phyloP scores from a whole-genome alignment of 2,888 invertebrate species.

The Amphipoea oculea region DNA sequence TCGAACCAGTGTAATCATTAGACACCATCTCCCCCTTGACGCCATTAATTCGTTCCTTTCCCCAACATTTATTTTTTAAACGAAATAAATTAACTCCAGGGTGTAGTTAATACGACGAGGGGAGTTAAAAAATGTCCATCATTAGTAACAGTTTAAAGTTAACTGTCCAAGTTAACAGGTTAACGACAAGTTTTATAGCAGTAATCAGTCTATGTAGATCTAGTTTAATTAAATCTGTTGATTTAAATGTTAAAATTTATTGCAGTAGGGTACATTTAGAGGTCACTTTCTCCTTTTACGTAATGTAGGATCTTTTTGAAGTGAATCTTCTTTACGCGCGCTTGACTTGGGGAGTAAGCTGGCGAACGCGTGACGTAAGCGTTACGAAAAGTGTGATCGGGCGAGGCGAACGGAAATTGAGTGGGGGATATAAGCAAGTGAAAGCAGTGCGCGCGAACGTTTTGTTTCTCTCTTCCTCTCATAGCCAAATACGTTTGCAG shows the following conservation, averaged over 20 bases:
- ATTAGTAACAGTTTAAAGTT: slow-evolving; percentile 58
- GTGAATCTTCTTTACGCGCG: too few species aligned
- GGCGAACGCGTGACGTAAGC: too few species aligned
- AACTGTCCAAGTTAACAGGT: slow-evolving; percentile 53
- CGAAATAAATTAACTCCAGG: slow-evolving; percentile 40
- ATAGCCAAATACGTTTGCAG: too few species aligned
- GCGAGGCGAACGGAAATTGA: too few species aligned
- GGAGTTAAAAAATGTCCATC: slow-evolving; percentile 46
- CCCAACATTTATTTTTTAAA: slow-evolving; percentile 39
- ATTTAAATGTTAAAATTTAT: background rate
- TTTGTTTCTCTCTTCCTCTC: too few species aligned
- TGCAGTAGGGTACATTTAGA: background rate
- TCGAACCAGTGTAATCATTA: slow-evolving; percentile 9
- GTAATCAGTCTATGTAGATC: slow-evolving; percentile 40
- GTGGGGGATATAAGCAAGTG: too few species aligned
- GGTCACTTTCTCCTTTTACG: background rate
- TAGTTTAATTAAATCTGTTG: slow-evolving; percentile 34
- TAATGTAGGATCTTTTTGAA: background rate
- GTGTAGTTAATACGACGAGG: slow-evolving; percentile 35
- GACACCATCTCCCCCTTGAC: background rate
- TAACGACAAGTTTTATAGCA: slow-evolving; percentile 51
- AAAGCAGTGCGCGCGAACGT: too few species aligned
- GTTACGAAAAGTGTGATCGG: too few species aligned
- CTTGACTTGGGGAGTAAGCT: too few species aligned
- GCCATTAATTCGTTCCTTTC: slow-evolving; percentile 6